phyloP scores from a whole-genome alignment of 2,113 vertebrate species.

The Picathartes gymnocephalus region DNA sequence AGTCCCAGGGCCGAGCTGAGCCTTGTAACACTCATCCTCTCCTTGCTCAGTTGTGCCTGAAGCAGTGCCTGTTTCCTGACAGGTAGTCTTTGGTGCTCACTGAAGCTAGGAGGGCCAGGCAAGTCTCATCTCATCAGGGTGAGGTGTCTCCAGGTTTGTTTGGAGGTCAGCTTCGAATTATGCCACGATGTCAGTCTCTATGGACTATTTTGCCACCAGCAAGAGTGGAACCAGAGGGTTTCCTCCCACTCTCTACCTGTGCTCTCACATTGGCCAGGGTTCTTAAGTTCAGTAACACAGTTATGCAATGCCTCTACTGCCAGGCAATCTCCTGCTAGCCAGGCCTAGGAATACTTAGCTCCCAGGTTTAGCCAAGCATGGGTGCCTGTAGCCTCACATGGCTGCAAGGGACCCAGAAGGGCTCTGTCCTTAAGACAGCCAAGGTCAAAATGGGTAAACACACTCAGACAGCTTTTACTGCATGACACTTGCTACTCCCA shows the following conservation, averaged over 20 bases:
- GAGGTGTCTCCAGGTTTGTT: neutral
- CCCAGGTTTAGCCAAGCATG: neutral
- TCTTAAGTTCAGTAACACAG: neutral
- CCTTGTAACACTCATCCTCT: neutral
- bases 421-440: neutral
- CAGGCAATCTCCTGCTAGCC: neutral
- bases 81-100: neutral
- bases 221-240: neutral
- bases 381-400: neutral
- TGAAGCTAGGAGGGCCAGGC: neutral
- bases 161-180: neutral
- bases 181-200: neutral
- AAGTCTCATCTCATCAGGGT: neutral
- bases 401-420: neutral
- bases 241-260: neutral
- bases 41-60: neutral
- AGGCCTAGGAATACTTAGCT: neutral
- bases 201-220: neutral
- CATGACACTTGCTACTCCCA: neutral
- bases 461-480: neutral
- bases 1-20: neutral
- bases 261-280: neutral
- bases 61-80: fast-evolving
- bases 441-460: neutral
- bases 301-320: neutral